Conservation (phyloP, 1,140 invertebrate genomes). For the Steinernema feltiae region DNA sequence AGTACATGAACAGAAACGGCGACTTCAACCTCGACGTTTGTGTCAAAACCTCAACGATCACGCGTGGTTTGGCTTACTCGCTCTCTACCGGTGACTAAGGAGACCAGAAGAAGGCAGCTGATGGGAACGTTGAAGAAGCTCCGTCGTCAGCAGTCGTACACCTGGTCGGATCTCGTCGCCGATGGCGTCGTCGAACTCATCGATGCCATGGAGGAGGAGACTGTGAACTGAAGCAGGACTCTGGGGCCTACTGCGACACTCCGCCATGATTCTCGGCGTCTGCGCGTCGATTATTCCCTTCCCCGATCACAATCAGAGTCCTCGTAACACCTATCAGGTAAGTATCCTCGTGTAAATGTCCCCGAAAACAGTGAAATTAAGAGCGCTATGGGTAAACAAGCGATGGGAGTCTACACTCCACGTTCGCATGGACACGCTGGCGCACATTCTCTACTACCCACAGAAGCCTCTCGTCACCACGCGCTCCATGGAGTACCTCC, state of each 20-base stretch:
- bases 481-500: slow-evolving; percentile 90
- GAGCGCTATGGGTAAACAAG: slow-evolving; percentile 99
- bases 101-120: slow-evolving; percentile 96
- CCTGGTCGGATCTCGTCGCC: slow-evolving; percentile 92
- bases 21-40: slow-evolving; percentile 95
- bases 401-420: slow-evolving; percentile 99
- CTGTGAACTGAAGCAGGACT: slow-evolving; percentile 68
- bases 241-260: slow-evolving; percentile 87
- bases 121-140: slow-evolving; percentile 92
- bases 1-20: slow-evolving; percentile 95
- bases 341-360: background rate
- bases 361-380: slow-evolving; percentile 55
- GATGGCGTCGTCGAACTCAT: slow-evolving; percentile 97
- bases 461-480: slow-evolving; percentile 98
- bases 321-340: slow-evolving; percentile 87
- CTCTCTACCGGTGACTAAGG: slow-evolving; percentile 99
- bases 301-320: slow-evolving; percentile 98
- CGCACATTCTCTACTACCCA: slow-evolving; percentile 94
- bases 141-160: slow-evolving; percentile 77
- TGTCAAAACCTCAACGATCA: slow-evolving; percentile 94
- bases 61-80: slow-evolving; percentile 93
- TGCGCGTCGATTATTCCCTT: slow-evolving; percentile 99
- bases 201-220: slow-evolving; percentile 95
- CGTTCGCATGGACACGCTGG: slow-evolving; percentile 96
- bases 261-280: slow-evolving; percentile 90